These are phyloP conservation scores for Loxodonta africana DNA, from an alignment of 2,113 vertebrate genomes.

Conservation along the genomic window DNA sequence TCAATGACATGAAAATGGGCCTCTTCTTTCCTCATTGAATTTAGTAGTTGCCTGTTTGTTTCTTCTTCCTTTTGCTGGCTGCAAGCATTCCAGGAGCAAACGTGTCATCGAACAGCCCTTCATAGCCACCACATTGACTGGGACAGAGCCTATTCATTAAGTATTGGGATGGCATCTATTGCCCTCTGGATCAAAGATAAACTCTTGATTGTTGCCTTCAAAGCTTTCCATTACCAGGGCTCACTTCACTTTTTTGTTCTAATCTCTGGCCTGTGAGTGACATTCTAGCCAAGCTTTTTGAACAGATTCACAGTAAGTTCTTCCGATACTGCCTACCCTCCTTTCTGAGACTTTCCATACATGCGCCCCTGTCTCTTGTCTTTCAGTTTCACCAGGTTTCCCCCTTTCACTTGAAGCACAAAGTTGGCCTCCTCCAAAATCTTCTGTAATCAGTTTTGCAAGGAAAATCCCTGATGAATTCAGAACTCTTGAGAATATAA, in stretches of 20 bases:
- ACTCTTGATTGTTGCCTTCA: conserved; percentile 24
- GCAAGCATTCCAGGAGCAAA: conserved; percentile 26
- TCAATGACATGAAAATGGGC: conserved; percentile 74
- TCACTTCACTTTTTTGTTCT: not conserved
- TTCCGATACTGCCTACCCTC: not conserved
- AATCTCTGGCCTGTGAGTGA: not conserved
- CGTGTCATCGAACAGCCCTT: not conserved
- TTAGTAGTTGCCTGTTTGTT: conserved; percentile 62
- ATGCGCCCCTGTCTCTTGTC: not conserved
- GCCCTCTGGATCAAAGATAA: conserved; percentile 36
- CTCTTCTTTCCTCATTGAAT: conserved; percentile 69
- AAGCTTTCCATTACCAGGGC: conserved; percentile 30
- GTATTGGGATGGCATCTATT: not conserved
- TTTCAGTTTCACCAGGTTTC: not conserved
- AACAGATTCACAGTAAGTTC: not conserved
- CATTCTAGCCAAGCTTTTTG: not conserved
- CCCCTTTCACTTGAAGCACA: not conserved
- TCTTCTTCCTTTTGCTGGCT: conserved; percentile 24
- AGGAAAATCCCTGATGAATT: not conserved
- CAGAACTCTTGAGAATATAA: not conserved
- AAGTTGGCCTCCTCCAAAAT: not conserved
- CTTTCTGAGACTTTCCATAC: not conserved
- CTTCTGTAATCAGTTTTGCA: not conserved
- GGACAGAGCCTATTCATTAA: not conserved
- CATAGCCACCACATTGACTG: not conserved